These are phyloP conservation scores for Brienomyrus brachyistius DNA, from an alignment of 2,113 vertebrate species.

Conservation along the genomic window DNA sequence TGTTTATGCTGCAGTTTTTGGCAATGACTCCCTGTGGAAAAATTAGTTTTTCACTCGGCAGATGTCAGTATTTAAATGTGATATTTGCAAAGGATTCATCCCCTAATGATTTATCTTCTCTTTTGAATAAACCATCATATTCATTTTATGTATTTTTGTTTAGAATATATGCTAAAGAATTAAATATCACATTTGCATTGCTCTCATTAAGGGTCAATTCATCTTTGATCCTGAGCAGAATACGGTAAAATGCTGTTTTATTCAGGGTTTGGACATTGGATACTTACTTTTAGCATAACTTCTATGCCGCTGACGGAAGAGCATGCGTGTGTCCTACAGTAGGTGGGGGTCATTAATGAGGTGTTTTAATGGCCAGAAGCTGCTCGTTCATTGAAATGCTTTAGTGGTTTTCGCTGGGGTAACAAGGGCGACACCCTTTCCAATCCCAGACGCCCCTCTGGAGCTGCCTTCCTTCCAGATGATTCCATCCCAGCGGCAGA, in stretches of 20 bases:
- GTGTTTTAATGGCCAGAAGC: background rate
- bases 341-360: background rate
- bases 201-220: background rate
- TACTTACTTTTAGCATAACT: background rate
- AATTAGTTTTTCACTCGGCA: background rate
- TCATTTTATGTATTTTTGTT: background rate
- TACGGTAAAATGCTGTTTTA: background rate
- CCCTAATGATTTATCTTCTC: background rate
- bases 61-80: background rate
- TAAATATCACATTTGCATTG: slow-evolving; percentile 4
- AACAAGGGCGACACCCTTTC: background rate
- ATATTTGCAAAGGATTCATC: background rate
- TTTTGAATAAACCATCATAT: background rate
- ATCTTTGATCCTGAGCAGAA: background rate
- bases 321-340: background rate
- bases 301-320: background rate
- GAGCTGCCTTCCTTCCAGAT: slow-evolving; percentile 92
- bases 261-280: background rate
- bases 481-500: slow-evolving; percentile 87
- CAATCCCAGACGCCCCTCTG: slow-evolving; percentile 73
- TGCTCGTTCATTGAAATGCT: background rate
- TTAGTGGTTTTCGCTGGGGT: background rate
- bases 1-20: background rate
- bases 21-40: background rate
- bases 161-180: background rate